Conservation (phyloP, 1,140 invertebrate genomes). For the Schlechtendalia chinensis region DNA sequence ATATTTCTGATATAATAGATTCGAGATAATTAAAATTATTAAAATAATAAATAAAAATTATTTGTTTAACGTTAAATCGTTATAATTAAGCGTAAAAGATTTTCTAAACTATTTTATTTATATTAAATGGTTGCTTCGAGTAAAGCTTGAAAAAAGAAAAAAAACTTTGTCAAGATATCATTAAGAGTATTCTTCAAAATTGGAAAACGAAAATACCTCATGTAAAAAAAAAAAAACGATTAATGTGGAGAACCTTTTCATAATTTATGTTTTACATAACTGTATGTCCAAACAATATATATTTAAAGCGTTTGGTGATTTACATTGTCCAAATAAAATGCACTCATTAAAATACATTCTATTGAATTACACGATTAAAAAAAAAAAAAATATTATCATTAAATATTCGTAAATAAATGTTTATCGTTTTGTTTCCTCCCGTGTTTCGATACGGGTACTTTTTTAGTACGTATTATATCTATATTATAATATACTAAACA, state of each 20-base stretch:
- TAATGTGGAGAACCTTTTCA: too few species aligned
- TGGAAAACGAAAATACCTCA: not conserved
- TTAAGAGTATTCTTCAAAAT: not conserved
- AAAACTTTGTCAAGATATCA: not conserved
- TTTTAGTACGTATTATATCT: not conserved
- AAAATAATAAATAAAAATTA: too few species aligned
- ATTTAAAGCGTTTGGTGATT: too few species aligned
- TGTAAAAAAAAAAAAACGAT: too few species aligned
- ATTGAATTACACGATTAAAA: not conserved
- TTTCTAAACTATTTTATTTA: constrained; percentile 21
- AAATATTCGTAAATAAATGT: constrained; percentile 5
- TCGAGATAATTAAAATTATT: too few species aligned
- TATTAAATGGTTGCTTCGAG: not conserved
- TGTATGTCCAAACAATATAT: too few species aligned
- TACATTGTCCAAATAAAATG: not conserved
- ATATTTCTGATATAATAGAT: too few species aligned
- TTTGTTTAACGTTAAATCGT: too few species aligned
- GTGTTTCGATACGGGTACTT: not conserved
- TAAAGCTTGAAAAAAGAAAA: constrained; percentile 1
- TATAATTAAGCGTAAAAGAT: constrained; percentile 23
- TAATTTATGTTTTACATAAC: too few species aligned
- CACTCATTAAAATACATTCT: not conserved
- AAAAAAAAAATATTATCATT: not conserved
- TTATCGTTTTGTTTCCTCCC: not conserved
- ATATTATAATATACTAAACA: constrained; percentile 6